These are phyloP conservation scores for Hippasteria phrygiana DNA, from an alignment of 53 echinoderm and acorn worm genomes.

Conservation along the genomic window DNA sequence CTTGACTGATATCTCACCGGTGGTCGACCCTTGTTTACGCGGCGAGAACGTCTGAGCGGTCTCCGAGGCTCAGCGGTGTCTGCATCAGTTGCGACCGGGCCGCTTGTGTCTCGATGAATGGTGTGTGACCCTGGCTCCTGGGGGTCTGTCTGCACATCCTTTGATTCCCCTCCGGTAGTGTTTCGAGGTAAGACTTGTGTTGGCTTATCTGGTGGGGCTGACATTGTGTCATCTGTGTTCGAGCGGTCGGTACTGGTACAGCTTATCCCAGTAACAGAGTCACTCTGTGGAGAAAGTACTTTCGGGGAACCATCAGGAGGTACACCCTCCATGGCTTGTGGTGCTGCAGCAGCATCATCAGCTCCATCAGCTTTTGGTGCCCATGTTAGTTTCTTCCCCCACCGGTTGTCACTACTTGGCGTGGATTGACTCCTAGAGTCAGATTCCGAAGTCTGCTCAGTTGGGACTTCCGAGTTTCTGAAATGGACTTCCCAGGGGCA, in stretches of 20 bases:
- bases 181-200: too few species aligned
- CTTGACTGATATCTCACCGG: constrained; percentile 10
- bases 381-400: neutral
- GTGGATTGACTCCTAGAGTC: neutral
- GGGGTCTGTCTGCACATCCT: neutral
- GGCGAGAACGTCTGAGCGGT: constrained; percentile 1
- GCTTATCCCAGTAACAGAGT: neutral
- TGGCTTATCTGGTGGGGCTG: neutral
- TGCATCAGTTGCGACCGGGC: neutral
- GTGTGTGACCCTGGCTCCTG: constrained; percentile 1
- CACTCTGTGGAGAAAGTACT: neutral
- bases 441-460: neutral
- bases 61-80: neutral
- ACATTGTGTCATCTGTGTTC: neutral
- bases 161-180: neutral
- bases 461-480: neutral
- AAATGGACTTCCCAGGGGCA: constrained; percentile 43
- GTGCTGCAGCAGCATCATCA: neutral
- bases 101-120: neutral
- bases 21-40: neutral
- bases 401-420: neutral
- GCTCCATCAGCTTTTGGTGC: neutral
- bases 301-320: neutral
- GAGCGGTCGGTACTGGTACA: too few species aligned
- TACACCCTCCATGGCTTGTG: neutral